Base-by-base conservation (phyloP, 1,140 invertebrate species). In the Platyscapa corneri region DNA sequence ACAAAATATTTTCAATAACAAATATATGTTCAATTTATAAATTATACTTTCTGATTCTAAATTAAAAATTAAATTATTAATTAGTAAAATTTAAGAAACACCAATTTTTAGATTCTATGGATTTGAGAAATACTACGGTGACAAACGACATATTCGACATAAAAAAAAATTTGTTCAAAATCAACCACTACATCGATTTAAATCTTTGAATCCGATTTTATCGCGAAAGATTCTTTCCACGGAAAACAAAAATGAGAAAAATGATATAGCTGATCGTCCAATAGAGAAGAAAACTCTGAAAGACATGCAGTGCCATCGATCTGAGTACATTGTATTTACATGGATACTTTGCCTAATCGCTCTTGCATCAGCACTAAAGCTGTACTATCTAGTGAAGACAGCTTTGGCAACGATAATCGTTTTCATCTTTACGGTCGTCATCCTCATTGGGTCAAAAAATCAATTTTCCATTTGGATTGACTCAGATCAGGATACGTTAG, bases 321-420 rank as follows among this genome's bases (percentile, higher is more conserved):
- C 97, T 0, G 97, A 99, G 91, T 99, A 98, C 90, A 96, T 98
- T 18, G 96, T 98, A 3, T 98, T 98, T 91, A 98, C 97, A 0
- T 99, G 98, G 97, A 96, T 99, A 37, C 93, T 99, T n/a, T 98
- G 97, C 85, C 94, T 99, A 60, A 96, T 99, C 0, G 97, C 97
- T 0, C 93, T 98, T 82, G 97, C 97, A 3, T 97, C 98, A 0
- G 98, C 98, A n/a, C 92, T 99, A 18, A 98, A 98, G 90, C 93
- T 99, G 8, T 98, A 98, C 89, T 99, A 98, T 90, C 90, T 98
- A 72, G 96, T 98, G 49, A 99, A 99, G 93, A 96, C 97, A 0
- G 93, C 96, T 1, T 92, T 99, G 85, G 96, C 98, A 0, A 90
- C 96, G 3, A 91, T 96, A 1, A 97, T 98, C 94, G 95, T 97